These are phyloP conservation scores for Peucedramus taeniatus DNA, from an alignment of 2,113 vertebrate species.

Conservation along the genomic window DNA sequence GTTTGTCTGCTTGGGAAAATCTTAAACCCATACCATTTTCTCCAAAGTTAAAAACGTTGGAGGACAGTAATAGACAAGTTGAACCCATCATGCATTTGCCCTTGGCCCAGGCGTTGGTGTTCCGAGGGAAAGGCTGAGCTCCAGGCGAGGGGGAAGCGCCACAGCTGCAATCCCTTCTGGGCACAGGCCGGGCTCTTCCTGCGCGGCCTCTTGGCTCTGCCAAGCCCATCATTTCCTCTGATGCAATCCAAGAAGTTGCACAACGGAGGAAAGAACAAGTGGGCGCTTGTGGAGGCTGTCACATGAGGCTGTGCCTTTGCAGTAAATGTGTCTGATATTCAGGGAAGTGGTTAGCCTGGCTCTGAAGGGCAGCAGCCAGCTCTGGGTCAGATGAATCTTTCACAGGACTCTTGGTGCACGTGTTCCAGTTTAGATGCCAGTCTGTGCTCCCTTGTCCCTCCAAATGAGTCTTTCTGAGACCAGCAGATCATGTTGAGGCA, in stretches of 20 bases:
- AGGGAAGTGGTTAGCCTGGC: conserved; percentile 2
- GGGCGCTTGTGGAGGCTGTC: not conserved
- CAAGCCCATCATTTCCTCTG: conserved; percentile 18
- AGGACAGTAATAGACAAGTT: fast-evolving
- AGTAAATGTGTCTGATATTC: not conserved
- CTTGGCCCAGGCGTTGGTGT: fast-evolving
- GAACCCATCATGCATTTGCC: not conserved
- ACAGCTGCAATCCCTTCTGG: fast-evolving
- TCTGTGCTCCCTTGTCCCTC: not conserved
- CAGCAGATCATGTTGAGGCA: not conserved
- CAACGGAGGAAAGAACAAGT: conserved; percentile 22
- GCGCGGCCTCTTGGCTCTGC: not conserved
- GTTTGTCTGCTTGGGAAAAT: not conserved
- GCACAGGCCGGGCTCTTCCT: not conserved
- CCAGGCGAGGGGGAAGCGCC: fast-evolving
- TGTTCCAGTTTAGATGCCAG: not conserved
- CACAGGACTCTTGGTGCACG: fast-evolving
- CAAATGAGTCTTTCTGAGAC: not conserved
- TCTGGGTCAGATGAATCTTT: not conserved
- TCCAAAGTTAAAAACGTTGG: not conserved
- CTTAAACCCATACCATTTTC: not conserved
- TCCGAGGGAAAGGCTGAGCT: not conserved
- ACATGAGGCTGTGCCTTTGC: conserved; percentile 26
- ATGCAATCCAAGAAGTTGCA: conserved; percentile 15
- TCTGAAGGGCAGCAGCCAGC: not conserved